Conservation (phyloP, 2,113 vertebrate genomes). For the Petaurus breviceps region DNA sequence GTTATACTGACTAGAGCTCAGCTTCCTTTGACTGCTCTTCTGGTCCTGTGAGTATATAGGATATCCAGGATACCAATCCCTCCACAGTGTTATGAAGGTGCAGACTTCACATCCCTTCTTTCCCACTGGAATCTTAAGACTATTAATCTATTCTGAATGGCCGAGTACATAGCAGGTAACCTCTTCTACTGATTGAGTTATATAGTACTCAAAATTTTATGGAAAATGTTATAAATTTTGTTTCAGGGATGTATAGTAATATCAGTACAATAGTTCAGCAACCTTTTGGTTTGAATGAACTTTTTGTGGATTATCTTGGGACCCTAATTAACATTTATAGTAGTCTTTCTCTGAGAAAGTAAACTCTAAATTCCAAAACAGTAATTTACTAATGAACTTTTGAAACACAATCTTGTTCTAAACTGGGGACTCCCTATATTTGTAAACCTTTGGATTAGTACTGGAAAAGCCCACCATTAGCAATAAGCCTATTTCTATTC, state of each 20-base stretch:
- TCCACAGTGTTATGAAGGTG: neutral
- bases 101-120: neutral
- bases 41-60: neutral
- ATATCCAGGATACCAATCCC: neutral
- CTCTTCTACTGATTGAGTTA: neutral
- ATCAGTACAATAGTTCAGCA: neutral
- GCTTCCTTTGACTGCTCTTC: neutral
- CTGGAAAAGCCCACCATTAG: constrained; percentile 26
- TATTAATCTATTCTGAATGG: constrained; percentile 5
- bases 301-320: neutral
- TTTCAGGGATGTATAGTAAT: neutral
- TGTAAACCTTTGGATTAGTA: constrained; percentile 47
- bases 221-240: constrained; percentile 23
- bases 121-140: neutral
- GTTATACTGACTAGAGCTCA: neutral
- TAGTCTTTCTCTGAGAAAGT: constrained; percentile 35
- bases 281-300: neutral
- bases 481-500: constrained; percentile 47
- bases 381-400: constrained; percentile 30
- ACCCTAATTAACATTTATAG: neutral
- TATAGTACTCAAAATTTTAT: constrained; percentile 19
- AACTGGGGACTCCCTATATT: constrained; percentile 12
- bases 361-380: neutral
- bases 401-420: constrained; percentile 7
- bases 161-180: neutral